Base-by-base conservation (phyloP, 30 jellyfish, hydroid and myxozoan species). In the Cassiopea xamachana region DNA sequence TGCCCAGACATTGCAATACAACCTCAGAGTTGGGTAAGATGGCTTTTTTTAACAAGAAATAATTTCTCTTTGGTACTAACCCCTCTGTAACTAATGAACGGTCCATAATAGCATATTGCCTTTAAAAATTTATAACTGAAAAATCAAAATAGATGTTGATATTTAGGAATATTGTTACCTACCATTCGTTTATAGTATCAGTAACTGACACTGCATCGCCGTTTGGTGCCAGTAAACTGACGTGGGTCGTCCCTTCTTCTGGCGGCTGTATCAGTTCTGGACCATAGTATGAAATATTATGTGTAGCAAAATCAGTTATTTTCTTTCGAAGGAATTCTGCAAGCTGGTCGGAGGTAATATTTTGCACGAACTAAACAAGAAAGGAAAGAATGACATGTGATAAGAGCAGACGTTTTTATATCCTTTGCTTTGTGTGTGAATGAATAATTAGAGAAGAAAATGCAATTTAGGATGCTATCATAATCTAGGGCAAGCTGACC, bases 201-300 rank as follows among this genome's bases (percentile, higher is more conserved):
- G 99, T 93, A 13, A 97, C 89, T 1, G 98, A 73, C 69, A 93
- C 99, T 45, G 98, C 98, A 55, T 91, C 98, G 1, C 99, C 99
- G 72, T 97, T 94, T 13, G 96, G 96, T 47, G 96, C 99, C 47
- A 87, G 43, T 17, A 97, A 58, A 82, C 99, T 97, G 69, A 91
- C 98, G 79, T 97, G 99, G 7, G 99, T 87, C 14, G 98, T 93
- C 7, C 99, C 99, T 75, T 83, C 89, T 51, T 97, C 99, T 14
- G 71, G 19, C 18, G 97, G 89, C 55, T 89, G 94, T n/a, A 90
- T 79, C 72, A 74, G 45, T 39, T 64, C 97, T 7, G 98, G 95
- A 9, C 93, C 98, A 75, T 97, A 97, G 81, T 89, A 94, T 18
- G 84, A 68, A 45, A 74, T 60, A 46, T 81, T 83, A 64, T 90